Conservation (phyloP, 2,888 invertebrate species). For the Tetanocera ferruginea region DNA sequence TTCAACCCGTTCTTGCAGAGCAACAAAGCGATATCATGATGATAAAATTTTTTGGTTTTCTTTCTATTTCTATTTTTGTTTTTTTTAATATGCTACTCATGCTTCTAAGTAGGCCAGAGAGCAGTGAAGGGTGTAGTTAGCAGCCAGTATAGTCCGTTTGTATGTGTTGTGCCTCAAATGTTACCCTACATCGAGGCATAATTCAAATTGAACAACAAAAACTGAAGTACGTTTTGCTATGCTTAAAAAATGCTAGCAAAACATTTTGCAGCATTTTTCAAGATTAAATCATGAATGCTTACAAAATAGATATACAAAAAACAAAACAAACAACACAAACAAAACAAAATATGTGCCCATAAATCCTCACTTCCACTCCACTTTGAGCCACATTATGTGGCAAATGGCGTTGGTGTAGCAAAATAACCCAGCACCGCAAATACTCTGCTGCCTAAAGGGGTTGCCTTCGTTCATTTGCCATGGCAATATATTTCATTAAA, state of each 20-base stretch:
- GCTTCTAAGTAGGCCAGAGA: too few species aligned
- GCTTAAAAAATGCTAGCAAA: constrained; percentile 10
- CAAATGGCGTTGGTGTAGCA: neutral
- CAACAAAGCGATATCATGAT: too few species aligned
- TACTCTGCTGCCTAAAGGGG: neutral
- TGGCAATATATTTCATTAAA: constrained; percentile 52
- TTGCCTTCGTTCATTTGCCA: neutral
- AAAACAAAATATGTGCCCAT: constrained; percentile 1
- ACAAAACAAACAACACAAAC: neutral
- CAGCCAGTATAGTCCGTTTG: neutral
- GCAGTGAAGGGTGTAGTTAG: too few species aligned
- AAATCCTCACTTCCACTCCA: constrained; percentile 26
- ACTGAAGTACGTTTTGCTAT: neutral
- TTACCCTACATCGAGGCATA: neutral
- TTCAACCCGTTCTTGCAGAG: neutral
- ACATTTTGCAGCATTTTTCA: constrained; percentile 37
- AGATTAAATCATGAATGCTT: constrained; percentile 38
- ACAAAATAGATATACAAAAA: neutral
- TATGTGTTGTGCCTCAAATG: neutral
- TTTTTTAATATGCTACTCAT: neutral
- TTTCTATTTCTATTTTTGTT: neutral
- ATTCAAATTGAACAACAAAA: neutral
- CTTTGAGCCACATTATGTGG: neutral
- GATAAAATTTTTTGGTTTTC: too few species aligned
- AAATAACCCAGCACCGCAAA: neutral